phyloP scores from a whole-genome alignment of 2,888 invertebrate species.

The Dynastes maya region DNA sequence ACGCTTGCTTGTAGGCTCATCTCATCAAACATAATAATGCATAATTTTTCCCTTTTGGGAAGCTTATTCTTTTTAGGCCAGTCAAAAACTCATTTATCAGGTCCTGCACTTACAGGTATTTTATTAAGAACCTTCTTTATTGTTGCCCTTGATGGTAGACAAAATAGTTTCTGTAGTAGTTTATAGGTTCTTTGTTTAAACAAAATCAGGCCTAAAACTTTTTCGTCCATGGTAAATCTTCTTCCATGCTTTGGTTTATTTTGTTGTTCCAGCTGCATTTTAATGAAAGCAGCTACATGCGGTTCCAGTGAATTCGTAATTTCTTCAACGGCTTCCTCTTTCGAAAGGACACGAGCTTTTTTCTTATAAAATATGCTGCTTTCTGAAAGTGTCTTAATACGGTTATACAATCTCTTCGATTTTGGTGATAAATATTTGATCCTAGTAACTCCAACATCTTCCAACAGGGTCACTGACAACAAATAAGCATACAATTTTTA shows the following conservation, averaged over 20 bases:
- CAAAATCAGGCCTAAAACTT: neutral
- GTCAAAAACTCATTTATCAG: too few species aligned
- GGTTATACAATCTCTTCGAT: neutral
- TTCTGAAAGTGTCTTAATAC: neutral
- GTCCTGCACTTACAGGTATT: neutral
- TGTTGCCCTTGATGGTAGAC: neutral
- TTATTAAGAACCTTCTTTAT: neutral
- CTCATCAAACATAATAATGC: too few species aligned
- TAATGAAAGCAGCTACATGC: neutral
- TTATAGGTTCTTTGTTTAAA: conserved; percentile 20
- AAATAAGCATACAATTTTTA: too few species aligned
- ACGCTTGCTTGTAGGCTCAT: too few species aligned
- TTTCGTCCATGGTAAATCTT: neutral
- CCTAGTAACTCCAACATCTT: neutral
- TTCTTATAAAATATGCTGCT: neutral
- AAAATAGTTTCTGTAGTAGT: neutral
- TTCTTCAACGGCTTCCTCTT: neutral
- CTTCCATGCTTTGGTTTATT: conserved; percentile 1
- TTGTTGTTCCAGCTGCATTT: neutral
- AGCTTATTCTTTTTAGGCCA: too few species aligned
- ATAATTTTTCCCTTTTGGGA: too few species aligned
- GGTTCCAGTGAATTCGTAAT: neutral
- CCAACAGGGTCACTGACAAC: neutral
- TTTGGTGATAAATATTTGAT: neutral
- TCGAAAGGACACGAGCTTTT: neutral